Percentiles rank a stretch among this genome's conserved stretches.
Evolutionary conservation across 2,113 vertebrate genomes (phyloP).

Genomic region (Coptodon bakossiorum): DNA sequence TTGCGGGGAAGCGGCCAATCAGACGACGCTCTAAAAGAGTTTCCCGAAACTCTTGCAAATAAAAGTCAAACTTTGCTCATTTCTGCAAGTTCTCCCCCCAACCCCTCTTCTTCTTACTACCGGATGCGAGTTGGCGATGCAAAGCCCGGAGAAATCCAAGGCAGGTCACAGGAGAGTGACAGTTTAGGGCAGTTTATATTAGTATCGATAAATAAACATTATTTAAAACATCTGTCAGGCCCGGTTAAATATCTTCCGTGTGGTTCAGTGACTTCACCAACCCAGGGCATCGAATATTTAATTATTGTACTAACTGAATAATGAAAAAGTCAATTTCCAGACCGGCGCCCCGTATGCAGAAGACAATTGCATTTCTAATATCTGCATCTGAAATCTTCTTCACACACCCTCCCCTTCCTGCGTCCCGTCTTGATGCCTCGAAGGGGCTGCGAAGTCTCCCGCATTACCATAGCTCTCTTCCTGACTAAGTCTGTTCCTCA

Average conservation of each 20-base stretch:
- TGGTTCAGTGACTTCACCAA: constrained; percentile 71
- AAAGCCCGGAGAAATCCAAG: constrained; percentile 3
- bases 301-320: constrained; percentile 75
- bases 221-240: constrained; percentile 78
- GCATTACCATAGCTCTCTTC: constrained; percentile 46
- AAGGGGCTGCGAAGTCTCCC: constrained; percentile 34
- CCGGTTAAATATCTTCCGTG: constrained; percentile 66
- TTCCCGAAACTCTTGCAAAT: neutral
- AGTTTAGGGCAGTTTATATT: constrained; percentile 63
- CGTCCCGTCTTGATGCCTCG: constrained; percentile 53
- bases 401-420: constrained; percentile 2
- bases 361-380: constrained; percentile 76
- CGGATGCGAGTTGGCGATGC: neutral
- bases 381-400: constrained; percentile 65
- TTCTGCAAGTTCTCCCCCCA: neutral
- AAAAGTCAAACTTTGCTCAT: neutral
- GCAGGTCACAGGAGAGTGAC: constrained; percentile 42
- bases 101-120: neutral
- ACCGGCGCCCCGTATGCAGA: constrained; percentile 48
- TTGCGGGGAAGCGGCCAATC: neutral
- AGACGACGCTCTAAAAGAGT: neutral
- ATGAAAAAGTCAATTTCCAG: constrained; percentile 78
- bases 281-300: constrained; percentile 78
- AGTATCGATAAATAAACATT: constrained; percentile 80
- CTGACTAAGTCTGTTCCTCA: constrained; percentile 39